Percentiles rank a stretch among this genome's conserved stretches.
phyloP scores from a whole-genome alignment of 2,888 invertebrate species.

The Laspeyria flexula region DNA sequence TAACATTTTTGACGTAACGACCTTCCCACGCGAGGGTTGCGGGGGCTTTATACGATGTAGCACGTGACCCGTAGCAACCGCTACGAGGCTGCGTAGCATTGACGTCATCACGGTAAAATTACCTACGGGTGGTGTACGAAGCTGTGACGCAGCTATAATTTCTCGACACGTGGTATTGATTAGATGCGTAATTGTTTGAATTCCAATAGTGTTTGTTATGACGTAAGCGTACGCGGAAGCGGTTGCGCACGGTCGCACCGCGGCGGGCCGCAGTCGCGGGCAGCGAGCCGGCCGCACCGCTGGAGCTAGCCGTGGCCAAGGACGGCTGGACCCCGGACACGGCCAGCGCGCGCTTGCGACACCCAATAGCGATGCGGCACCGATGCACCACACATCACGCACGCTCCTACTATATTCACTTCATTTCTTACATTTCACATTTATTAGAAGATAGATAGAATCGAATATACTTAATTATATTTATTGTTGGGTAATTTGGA shows the following conservation, averaged over 20 bases:
- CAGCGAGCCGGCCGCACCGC: constrained; percentile 46
- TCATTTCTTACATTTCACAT: constrained; percentile 7
- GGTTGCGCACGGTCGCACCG: constrained; percentile 69
- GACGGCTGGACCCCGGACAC: constrained; percentile 63
- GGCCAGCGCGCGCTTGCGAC: constrained; percentile 63
- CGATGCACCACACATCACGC: constrained; percentile 33
- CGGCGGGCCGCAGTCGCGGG: constrained; percentile 43
- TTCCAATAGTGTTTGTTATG: constrained; percentile 44
- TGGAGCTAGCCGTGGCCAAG: constrained; percentile 62
- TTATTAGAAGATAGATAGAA: too few species aligned
- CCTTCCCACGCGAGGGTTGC: constrained; percentile 52
- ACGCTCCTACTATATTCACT: constrained; percentile 23
- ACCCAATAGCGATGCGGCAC: constrained; percentile 51
- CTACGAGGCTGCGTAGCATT: constrained; percentile 52
- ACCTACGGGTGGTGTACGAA: constrained; percentile 40
- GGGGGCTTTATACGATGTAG: constrained; percentile 43
- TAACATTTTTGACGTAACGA: constrained; percentile 53
- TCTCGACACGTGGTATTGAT: constrained; percentile 53
- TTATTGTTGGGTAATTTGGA: too few species aligned
- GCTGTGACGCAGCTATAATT: constrained; percentile 52
- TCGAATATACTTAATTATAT: too few species aligned
- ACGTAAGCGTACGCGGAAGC: constrained; percentile 73
- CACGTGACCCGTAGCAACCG: constrained; percentile 61
- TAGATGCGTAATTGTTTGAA: constrained; percentile 47
- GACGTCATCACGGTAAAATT: constrained; percentile 69